Base-by-base conservation (phyloP, 2,113 vertebrate genomes). In the Uropsilus gracilis region DNA sequence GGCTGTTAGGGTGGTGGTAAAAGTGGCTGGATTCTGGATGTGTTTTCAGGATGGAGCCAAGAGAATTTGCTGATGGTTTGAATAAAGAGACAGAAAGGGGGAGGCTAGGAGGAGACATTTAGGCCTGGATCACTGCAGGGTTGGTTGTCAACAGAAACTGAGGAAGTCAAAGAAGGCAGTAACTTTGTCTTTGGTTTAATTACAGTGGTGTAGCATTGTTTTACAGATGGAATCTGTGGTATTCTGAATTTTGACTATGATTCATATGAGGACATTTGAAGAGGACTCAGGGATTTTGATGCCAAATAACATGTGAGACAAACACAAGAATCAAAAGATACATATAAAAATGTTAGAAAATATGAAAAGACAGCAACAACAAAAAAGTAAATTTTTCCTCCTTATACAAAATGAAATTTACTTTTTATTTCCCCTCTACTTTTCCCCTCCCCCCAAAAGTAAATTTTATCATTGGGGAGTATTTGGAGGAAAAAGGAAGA, bases 191-290 rank as follows among this genome's bases (percentile, higher is more conserved):
- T 78, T 64, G 17, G 32, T 53, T n/a, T 95, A 85, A 85, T 94
- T 85, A 57, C 7, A 57, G 81, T 14, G 69, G 5, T 80, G 44
- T 22, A 4, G 94, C 68, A 80, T 83, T 89, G 69, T 93, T 92
- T 92, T 78, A 76, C 39, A 91, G 69, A 94, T 75, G 42, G 50
- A 78, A 12, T 76, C 86, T 93, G 80, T 94, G 89, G 64, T 66
- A 55, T 93, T 91, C 86, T 83, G 69, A 69, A 46, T 94, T 89
- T 85, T 59, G 11, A 78, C 80, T 68, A 86, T 95, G 91, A 95
- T 86, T 95, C 93, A 95, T 73, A 50, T 32, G 39, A 78, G 34
- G 34, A 83, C 11, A 26, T 91, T 84, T 91, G 39, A 89, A 85
- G 91, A 94, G 30, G 32, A 48, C 46, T 37, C 37, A 34, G 8